Percentiles rank a stretch among this genome's conserved stretches.
Conservation (phyloP, 2,888 invertebrate species). For the Eupithecia exiguata region DNA sequence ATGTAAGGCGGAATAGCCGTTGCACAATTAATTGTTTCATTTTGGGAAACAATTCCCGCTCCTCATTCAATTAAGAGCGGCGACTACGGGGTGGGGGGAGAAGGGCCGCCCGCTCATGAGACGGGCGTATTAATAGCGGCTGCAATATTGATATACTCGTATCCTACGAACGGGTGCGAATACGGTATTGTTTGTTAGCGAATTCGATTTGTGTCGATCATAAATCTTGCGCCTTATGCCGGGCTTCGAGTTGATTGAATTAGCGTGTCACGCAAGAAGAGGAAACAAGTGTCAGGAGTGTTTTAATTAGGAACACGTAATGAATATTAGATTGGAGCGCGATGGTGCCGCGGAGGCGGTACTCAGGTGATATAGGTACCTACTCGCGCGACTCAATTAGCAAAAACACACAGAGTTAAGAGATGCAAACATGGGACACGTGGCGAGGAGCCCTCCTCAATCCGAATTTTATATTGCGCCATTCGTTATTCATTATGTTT, state of each 20-base stretch:
- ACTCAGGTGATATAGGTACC: conserved; percentile 61
- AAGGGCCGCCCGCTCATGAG: conserved; percentile 77
- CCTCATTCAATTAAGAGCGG: conserved; percentile 85
- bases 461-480: conserved; percentile 81
- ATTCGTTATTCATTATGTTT: conserved; percentile 82
- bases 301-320: conserved; percentile 68
- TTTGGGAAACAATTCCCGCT: conserved; percentile 85
- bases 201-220: conserved; percentile 84
- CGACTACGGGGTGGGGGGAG: conserved; percentile 68
- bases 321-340: conserved; percentile 70
- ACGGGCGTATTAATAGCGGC: conserved; percentile 84
- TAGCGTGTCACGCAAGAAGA: conserved; percentile 58
- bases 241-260: conserved; percentile 81
- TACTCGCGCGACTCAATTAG: conserved; percentile 77
- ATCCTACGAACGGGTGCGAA: conserved; percentile 79
- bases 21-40: conserved; percentile 85
- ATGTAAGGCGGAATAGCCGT: conserved; percentile 84
- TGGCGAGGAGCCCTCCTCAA: conserved; percentile 75
- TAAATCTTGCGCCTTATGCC: conserved; percentile 84
- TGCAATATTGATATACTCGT: conserved; percentile 84
- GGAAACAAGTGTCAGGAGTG: conserved; percentile 41
- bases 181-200: conserved; percentile 83
- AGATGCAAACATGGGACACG: conserved; percentile 79
- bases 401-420: conserved; percentile 82
- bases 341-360: conserved; percentile 45